Evolutionary conservation across 2,113 vertebrate species (phyloP), one percentile per base, ranked within the genome.

Genomic region (Notiomystis cincta): DNA sequence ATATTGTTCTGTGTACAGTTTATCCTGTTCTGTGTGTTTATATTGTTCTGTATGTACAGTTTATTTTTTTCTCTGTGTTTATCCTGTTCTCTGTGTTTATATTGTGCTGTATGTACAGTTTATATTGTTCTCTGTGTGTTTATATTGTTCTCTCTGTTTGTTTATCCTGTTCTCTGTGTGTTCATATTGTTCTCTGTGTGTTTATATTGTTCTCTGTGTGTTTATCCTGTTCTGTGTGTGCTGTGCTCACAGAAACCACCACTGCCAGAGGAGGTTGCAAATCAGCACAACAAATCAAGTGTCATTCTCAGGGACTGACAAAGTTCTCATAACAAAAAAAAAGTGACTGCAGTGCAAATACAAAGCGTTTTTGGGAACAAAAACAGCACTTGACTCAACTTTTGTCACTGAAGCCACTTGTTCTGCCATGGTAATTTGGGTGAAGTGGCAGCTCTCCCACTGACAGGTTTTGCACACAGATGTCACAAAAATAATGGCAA

Each of bases 221-320:
- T 40, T 40, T 40, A 13, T 40, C 40, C 40, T 40, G 40, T 40
- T 40, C n/a, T 19, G 6, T 11, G 28, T 1, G 60, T 75, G n/a
- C 58, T 48, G 48, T 69, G 44, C 64, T 96, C 86, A 20, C 42
- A 96, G 73, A 71, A 94, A 44, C 5, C 47, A n/a, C 92, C 35
- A 28, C 72, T 40, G 90, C 47, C 89, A 21, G 21, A 70, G 77
- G 58, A 97, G 48, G 17, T 61, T 44, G 56, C 77, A 90, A 71
- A 73, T 40, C 50, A 54, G 50, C 58, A 37, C 27, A 11, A 82
- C 51, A 86, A 95, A 82, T 30, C 88, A 69, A 73, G 38, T 15
- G 37, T 38, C 54, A 64, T 8, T 75, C 27, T 17, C 80, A 82
- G 25, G 25, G 65, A 58, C 60, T 35, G 45, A 23, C 31, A 40